Evolutionary conservation across 64 coral and sea anemone species (phyloP).

Genomic region (Stichodactyla helianthus): DNA sequence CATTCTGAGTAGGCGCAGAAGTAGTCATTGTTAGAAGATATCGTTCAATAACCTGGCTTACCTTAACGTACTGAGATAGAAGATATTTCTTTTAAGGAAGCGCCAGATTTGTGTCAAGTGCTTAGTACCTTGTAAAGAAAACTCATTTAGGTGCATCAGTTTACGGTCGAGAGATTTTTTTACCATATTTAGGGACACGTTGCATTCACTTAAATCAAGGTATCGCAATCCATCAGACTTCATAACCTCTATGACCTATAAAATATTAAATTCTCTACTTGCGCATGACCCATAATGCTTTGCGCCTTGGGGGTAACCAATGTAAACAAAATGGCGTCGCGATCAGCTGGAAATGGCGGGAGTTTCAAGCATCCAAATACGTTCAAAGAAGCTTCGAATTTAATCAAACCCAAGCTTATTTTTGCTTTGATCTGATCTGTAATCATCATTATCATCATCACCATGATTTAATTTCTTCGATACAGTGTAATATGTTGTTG

Average conservation of each 20-base stretch:
- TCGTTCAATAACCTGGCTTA: background rate
- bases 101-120: background rate
- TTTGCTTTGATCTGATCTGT: too few species aligned
- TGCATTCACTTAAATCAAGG: background rate
- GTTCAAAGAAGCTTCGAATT: too few species aligned
- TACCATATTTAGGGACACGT: too few species aligned
- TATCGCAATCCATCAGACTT: constrained; percentile 3
- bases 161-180: background rate
- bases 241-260: background rate
- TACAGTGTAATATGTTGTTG: too few species aligned
- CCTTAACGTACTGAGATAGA: background rate
- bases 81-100: background rate
- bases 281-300: too few species aligned
- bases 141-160: background rate
- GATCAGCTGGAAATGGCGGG: too few species aligned
- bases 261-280: background rate
- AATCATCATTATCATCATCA: too few species aligned
- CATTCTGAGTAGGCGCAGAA: background rate
- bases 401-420: too few species aligned
- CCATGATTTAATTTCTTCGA: too few species aligned
- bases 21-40: background rate
- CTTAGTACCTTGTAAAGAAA: background rate
- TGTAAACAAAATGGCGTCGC: too few species aligned
- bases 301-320: too few species aligned
- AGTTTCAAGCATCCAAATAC: too few species aligned